Base-by-base conservation (phyloP, 2,888 invertebrate species). In the Ectemnius continuus region DNA sequence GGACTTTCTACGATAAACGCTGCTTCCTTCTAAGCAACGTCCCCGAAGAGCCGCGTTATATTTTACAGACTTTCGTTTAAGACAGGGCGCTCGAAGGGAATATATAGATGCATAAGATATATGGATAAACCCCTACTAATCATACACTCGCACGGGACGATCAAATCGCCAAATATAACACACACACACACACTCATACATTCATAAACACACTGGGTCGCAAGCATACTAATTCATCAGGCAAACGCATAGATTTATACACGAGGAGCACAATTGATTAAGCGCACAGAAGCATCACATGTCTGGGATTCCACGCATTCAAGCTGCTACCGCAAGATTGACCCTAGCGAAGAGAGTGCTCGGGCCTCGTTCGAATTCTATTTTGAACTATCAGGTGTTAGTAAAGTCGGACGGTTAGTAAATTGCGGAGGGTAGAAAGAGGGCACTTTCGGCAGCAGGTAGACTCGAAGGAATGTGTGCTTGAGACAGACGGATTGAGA, bases 211-310 rank as follows among this genome's bases (percentile, higher is more conserved):
- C 52, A 16, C 36, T 36, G 36, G 36, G 36, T 36, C 36, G 8
- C 36, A 11, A 8, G 36, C 36, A 36, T 11, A 36, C 5, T 36
- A n/a, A 52, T 52, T 16, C 16, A 52, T 16, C 16, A 52, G 52
- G 6, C 4, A 52, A 1, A 52, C 16, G n/a, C 52, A 52, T 16
- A 16, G 28, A 61, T 16, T 61, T 8, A 47, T 26, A 66, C 60
- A 58, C 46, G 28, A 67, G 20, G 13, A n/a, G 64, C 36, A 65
- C 26, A 70, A 52, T 45, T 36, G 11, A 36, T 62, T 60, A 68
- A 79, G 62, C 72, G 75, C 70, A 72, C 71, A 65, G 46, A 57
- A 70, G 68, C 81, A 79, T 81, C 79, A 79, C 75, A 79, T 63
- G 56, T 81, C 73, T 46, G 66, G 68, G 75, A 60, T 64, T 81